phyloP scores from a whole-genome alignment of 2,888 invertebrate genomes.

The Microctonus brassicae region DNA sequence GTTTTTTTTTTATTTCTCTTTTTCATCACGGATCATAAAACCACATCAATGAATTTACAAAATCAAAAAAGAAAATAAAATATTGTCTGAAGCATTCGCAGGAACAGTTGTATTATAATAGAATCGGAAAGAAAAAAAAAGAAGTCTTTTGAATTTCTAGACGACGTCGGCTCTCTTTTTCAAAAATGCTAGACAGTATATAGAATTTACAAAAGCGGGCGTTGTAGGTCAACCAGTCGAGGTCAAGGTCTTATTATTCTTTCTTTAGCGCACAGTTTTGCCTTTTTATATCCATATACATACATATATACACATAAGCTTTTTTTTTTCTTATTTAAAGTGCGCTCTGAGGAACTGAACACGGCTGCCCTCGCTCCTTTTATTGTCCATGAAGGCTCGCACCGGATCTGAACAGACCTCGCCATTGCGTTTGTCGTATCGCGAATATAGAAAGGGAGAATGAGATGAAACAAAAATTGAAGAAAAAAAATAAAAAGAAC shows the following conservation, averaged over 20 bases:
- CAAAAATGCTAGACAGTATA: slow-evolving; percentile 31
- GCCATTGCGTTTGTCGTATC: not conserved
- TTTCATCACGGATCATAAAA: not conserved
- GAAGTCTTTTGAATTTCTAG: slow-evolving; percentile 51
- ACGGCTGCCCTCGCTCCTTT: slow-evolving; percentile 32
- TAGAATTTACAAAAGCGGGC: slow-evolving; percentile 49
- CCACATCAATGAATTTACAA: not conserved
- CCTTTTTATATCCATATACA: not conserved
- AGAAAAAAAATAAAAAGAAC: slow-evolving; percentile 13
- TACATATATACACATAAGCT: not conserved
- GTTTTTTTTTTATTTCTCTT: not conserved
- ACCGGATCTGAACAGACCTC: slow-evolving; percentile 5
- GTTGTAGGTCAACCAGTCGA: slow-evolving; percentile 65
- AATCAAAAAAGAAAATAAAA: not conserved
- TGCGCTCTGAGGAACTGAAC: slow-evolving; percentile 15
- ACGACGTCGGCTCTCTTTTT: slow-evolving; percentile 20
- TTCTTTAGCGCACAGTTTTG: not conserved
- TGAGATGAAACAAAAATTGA: not conserved
- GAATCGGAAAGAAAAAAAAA: slow-evolving; percentile 18
- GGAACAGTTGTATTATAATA: slow-evolving; percentile 20
- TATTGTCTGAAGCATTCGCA: slow-evolving; percentile 33
- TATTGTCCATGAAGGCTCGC: slow-evolving; percentile 42
- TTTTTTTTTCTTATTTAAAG: too few relatives aligned
- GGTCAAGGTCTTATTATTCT: slow-evolving; percentile 63
- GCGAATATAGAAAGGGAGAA: not conserved